phyloP scores from a whole-genome alignment of 2,888 invertebrate species.

The Octonoba sinensis region DNA sequence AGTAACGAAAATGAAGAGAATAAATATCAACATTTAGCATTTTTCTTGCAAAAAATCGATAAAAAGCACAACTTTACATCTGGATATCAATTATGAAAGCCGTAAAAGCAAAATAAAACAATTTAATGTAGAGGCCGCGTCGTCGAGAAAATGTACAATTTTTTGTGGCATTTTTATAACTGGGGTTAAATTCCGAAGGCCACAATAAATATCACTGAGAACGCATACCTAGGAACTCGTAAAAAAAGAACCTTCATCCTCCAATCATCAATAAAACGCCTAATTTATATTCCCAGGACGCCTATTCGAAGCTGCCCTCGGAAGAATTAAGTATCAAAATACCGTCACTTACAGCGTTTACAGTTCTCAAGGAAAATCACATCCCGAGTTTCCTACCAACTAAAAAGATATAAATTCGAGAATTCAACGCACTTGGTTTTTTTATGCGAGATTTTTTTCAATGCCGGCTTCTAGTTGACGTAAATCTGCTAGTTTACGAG shows the following conservation, averaged over 20 bases:
- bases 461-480: slow-evolving; percentile 25
- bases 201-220: slow-evolving; percentile 22
- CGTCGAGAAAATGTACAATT: slow-evolving; percentile 38
- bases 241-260: slow-evolving; percentile 49
- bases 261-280: slow-evolving; percentile 56
- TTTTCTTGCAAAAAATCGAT: neutral
- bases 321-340: slow-evolving; percentile 60
- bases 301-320: slow-evolving; percentile 38
- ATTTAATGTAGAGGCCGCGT: slow-evolving; percentile 21
- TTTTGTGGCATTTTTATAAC: slow-evolving; percentile 55
- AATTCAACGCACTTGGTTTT: slow-evolving; percentile 39
- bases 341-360: slow-evolving; percentile 47
- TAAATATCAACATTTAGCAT: too few relatives aligned
- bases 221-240: slow-evolving; percentile 49
- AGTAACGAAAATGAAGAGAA: too few relatives aligned
- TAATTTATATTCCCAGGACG: slow-evolving; percentile 54
- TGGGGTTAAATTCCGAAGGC: slow-evolving; percentile 49
- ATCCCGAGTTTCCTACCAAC: slow-evolving; percentile 35
- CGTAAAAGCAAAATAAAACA: slow-evolving; percentile 35
- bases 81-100: slow-evolving; percentile 38
- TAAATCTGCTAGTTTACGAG: slow-evolving; percentile 53
- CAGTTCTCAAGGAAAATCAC: slow-evolving; percentile 57
- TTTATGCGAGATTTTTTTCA: neutral
- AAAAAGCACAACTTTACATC: neutral
- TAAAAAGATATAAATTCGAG: slow-evolving; percentile 52